Evolutionary conservation across 23 tunicate genomes (phyloP).

Genomic region (Ciona savignyi): DNA sequence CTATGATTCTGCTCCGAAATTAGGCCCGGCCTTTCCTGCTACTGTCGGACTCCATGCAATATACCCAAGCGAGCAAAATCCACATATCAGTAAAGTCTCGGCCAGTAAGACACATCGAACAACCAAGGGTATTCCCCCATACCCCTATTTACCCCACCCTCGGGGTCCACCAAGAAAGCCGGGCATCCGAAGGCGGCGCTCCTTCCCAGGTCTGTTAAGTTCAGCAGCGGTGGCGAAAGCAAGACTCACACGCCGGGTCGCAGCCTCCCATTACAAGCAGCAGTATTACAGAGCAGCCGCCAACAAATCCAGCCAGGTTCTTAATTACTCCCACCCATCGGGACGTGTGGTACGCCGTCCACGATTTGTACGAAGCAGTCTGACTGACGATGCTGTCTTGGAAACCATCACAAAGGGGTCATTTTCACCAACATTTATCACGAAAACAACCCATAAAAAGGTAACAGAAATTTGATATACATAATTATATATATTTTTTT

Average conservation of each 20-base stretch:
- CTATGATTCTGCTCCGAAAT: background rate
- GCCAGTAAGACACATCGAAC: background rate
- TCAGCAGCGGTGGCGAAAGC: constrained; percentile 26
- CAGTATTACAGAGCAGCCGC: too few species aligned
- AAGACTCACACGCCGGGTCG: constrained; percentile 17
- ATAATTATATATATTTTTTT: too few species aligned
- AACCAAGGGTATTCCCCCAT: background rate
- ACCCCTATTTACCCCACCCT: constrained; percentile 11
- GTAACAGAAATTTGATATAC: too few species aligned
- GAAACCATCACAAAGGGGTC: constrained; percentile 10
- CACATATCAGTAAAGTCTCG: background rate
- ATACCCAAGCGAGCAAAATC: background rate
- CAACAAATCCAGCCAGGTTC: background rate
- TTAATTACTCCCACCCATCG: constrained; percentile 28
- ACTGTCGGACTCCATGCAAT: background rate
- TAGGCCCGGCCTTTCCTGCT: background rate
- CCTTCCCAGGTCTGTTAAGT: constrained; percentile 30
- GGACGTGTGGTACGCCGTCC: constrained; percentile 20
- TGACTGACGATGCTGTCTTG: constrained; percentile 39
- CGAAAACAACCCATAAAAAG: constrained; percentile 23
- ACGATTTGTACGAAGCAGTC: constrained; percentile 51
- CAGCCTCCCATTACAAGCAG: background rate
- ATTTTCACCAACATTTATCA: constrained; percentile 11
- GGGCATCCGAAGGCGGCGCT: constrained; percentile 22
- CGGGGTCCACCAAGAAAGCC: constrained; percentile 7